Conservation (phyloP, 2,797 vertebrate species). For the Nannoperca obscura region DNA sequence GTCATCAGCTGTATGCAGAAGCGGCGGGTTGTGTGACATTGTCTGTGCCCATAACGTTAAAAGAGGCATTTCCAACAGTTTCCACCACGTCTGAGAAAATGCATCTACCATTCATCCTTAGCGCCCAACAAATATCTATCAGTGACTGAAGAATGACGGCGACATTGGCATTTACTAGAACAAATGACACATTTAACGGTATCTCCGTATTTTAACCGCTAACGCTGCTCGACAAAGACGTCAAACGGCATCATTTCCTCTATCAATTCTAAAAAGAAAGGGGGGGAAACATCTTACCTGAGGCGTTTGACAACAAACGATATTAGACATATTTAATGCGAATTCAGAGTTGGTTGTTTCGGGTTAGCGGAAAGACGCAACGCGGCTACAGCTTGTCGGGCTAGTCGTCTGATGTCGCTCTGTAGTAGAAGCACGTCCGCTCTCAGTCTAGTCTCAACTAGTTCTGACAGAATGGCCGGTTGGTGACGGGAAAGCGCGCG, state of each 20-base stretch:
- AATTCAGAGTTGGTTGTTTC: conserved; percentile 80
- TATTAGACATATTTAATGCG: conserved; percentile 88
- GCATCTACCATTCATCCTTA: not conserved
- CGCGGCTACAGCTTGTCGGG: conserved; percentile 49
- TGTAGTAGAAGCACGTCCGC: conserved; percentile 26
- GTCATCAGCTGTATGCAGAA: conserved; percentile 10
- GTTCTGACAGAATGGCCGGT: conserved; percentile 37
- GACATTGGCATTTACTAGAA: too few species aligned
- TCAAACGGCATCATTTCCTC: not conserved
- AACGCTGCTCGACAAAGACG: conserved; percentile 3
- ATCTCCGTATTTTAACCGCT: not conserved
- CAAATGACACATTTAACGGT: not conserved
- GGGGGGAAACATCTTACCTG: conserved; percentile 78
- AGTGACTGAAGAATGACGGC: not conserved
- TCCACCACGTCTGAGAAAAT: not conserved
- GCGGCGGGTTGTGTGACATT: conserved; percentile 22
- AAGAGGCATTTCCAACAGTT: conserved; percentile 16
- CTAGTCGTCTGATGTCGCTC: not conserved
- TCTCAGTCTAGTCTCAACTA: not conserved
- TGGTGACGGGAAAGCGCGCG: conserved; percentile 58
- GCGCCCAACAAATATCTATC: accelerated
- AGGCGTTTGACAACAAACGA: conserved; percentile 82
- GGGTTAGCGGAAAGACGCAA: conserved; percentile 60
- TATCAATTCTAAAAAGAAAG: not conserved
- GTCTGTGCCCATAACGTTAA: conserved; percentile 22